These are phyloP conservation scores for Acronicta alni DNA, from an alignment of 2,888 invertebrate species.

Conservation along the genomic window DNA sequence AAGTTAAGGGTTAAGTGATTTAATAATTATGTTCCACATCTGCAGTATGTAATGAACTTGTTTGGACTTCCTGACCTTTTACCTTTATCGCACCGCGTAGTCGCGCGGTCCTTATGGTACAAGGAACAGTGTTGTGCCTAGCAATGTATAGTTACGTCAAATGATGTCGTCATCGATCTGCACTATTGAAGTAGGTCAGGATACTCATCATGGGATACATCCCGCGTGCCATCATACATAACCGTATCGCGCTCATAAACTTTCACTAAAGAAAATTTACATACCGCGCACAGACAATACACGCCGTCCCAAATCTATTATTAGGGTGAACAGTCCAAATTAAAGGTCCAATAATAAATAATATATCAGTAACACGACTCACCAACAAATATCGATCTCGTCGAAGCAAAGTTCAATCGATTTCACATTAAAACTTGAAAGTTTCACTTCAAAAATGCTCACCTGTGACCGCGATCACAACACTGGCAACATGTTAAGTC, in stretches of 20 bases:
- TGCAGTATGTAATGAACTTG: conserved; percentile 47
- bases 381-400: conserved; percentile 78
- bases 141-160: conserved; percentile 35
- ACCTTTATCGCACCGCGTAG: conserved; percentile 51
- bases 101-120: conserved; percentile 42
- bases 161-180: conserved; percentile 57
- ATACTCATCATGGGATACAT: conserved; percentile 46
- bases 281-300: conserved; percentile 4
- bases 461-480: conserved; percentile 75
- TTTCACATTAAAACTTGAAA: conserved; percentile 75
- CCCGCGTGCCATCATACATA: conserved; percentile 33
- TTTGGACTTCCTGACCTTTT: conserved; percentile 57
- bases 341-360: conserved; percentile 69
- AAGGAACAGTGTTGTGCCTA: conserved; percentile 40
- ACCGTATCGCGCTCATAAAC: conserved; percentile 48
- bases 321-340: conserved; percentile 65
- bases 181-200: conserved; percentile 64
- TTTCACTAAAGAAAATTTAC: conserved; percentile 26
- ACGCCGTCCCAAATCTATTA: conserved; percentile 64
- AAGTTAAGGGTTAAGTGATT: background rate
- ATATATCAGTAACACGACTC: conserved; percentile 70
- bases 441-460: conserved; percentile 71
- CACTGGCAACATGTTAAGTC: conserved; percentile 69
- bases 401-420: conserved; percentile 72
- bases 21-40: conserved; percentile 12